These are phyloP conservation scores for Vireo altiloquus DNA, from an alignment of 2,113 vertebrate species.

Conservation along the genomic window DNA sequence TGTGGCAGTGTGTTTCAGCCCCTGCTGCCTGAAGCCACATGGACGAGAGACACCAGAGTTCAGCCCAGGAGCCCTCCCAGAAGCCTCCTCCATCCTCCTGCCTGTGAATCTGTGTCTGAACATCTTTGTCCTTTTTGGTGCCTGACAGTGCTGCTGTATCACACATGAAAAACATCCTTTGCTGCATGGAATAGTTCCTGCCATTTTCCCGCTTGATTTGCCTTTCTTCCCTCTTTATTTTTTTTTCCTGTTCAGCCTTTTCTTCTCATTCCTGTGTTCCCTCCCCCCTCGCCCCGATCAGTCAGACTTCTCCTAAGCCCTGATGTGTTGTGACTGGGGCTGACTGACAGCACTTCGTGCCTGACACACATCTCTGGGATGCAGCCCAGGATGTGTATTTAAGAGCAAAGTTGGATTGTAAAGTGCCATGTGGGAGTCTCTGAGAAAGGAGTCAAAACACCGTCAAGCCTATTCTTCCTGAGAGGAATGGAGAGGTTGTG, in stretches of 20 bases:
- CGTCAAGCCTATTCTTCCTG: conserved; percentile 21
- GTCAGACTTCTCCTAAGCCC: conserved; percentile 40
- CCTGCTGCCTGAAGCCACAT: neutral
- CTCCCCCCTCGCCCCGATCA: neutral
- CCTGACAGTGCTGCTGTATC: neutral
- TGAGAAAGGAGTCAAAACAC: conserved; percentile 67
- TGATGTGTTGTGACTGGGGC: conserved; percentile 70
- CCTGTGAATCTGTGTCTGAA: neutral
- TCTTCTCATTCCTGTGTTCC: neutral
- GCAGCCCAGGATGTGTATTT: conserved; percentile 54
- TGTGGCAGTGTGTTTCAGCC: neutral
- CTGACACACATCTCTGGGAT: conserved; percentile 56
- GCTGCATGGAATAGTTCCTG: neutral
- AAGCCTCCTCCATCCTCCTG: neutral
- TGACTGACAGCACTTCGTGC: conserved; percentile 62
- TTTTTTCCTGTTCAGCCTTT: neutral
- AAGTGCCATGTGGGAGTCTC: conserved; percentile 61
- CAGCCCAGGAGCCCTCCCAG: neutral
- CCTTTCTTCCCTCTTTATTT: neutral
- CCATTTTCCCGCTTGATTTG: neutral
- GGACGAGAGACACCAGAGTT: neutral
- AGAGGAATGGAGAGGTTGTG: neutral
- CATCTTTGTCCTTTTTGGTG: neutral
- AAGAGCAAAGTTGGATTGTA: conserved; percentile 54
- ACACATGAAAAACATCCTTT: neutral